Evolutionary conservation across 2,113 vertebrate genomes (phyloP).

Genomic region (Aix galericulata): DNA sequence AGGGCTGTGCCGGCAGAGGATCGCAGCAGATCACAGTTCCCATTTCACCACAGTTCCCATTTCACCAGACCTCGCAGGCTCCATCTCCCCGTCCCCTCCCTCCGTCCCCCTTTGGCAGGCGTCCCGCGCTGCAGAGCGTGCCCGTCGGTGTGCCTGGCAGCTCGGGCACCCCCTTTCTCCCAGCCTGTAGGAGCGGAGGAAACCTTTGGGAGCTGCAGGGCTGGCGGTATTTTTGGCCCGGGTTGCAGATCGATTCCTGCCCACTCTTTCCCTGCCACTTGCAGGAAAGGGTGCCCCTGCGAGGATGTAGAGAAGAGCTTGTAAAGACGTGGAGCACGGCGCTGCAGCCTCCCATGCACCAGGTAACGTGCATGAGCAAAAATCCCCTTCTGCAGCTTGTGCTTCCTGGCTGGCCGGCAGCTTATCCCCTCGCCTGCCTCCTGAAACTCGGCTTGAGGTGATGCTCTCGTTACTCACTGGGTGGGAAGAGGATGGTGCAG

Average conservation of each 20-base stretch:
- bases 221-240: slow-evolving; percentile 85
- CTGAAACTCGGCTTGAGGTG: not conserved
- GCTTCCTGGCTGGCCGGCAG: accelerated
- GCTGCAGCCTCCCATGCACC: slow-evolving; percentile 76
- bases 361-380: slow-evolving; percentile 75
- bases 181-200: not conserved
- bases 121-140: not conserved
- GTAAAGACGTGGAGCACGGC: slow-evolving; percentile 69
- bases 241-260: slow-evolving; percentile 72
- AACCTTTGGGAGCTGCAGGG: slow-evolving; percentile 10
- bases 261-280: slow-evolving; percentile 74
- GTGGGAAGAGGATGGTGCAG: not conserved
- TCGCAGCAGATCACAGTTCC: not conserved
- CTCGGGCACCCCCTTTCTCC: not conserved
- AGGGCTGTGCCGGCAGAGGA: slow-evolving; percentile 48
- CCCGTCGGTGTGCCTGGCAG: not conserved
- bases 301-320: slow-evolving; percentile 21
- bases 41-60: slow-evolving; percentile 1
- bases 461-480: not conserved
- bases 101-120: slow-evolving; percentile 46
- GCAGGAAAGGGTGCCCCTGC: slow-evolving; percentile 48
- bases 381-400: not conserved
- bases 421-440: not conserved
- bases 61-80: not conserved
- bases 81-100: not conserved